Evolutionary conservation across 2,888 invertebrate genomes (phyloP).

Genomic region (Dichetophora obliterata): DNA sequence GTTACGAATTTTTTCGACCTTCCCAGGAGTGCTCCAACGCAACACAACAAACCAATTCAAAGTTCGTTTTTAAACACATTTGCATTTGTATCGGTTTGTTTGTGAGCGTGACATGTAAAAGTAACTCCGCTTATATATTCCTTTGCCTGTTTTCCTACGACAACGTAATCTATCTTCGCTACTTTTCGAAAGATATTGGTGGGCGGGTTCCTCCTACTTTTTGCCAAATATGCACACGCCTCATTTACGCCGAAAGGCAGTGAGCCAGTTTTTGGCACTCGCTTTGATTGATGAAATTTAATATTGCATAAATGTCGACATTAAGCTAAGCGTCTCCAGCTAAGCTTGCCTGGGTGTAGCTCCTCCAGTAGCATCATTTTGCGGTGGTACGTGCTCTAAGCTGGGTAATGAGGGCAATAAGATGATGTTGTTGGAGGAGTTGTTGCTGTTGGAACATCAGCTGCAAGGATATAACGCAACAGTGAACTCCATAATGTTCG

Average conservation of each 20-base stretch:
- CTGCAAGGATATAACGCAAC: neutral
- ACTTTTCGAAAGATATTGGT: neutral
- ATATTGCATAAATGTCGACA: conserved; percentile 46
- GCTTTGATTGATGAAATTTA: conserved; percentile 47
- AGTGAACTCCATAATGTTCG: neutral
- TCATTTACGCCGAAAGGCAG: neutral
- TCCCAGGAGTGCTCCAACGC: neutral
- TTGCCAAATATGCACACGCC: neutral
- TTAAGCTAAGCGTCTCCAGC: conserved; percentile 30
- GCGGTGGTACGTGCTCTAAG: neutral
- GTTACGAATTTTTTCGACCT: neutral
- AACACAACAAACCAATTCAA: neutral
- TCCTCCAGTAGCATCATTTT: neutral
- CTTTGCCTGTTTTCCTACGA: neutral
- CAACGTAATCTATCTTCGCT: neutral
- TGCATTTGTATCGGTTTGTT: neutral
- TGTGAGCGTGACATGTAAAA: neutral
- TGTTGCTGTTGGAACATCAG: neutral
- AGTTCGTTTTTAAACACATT: neutral
- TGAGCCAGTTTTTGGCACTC: neutral
- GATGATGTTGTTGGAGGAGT: neutral
- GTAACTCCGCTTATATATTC: neutral
- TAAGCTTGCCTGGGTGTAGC: neutral
- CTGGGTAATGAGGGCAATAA: neutral
- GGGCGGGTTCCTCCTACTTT: neutral